Conservation (phyloP, 1,140 invertebrate species). For the Cydia fagiglandana region DNA sequence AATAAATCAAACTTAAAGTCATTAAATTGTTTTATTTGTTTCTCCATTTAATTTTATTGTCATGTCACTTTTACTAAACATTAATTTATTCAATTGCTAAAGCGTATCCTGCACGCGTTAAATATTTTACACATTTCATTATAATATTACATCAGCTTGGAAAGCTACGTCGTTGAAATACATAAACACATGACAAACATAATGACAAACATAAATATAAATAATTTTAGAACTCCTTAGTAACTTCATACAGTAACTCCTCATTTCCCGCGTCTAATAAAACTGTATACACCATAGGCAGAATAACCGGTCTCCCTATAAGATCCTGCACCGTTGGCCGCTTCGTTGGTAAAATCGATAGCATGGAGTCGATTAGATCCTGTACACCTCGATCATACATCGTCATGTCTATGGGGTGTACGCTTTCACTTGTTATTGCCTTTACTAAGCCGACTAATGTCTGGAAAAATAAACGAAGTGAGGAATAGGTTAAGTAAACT, state of each 20-base stretch:
- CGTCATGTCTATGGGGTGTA: slow-evolving; percentile 73
- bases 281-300: slow-evolving; percentile 67
- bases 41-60: slow-evolving; percentile 31
- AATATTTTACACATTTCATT: not conserved
- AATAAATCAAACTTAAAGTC: slow-evolving; percentile 28
- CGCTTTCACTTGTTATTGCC: slow-evolving; percentile 76
- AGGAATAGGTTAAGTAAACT: no score
- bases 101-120: not conserved
- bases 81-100: not conserved
- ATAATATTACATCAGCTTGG: not conserved
- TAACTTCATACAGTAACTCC: slow-evolving; percentile 56
- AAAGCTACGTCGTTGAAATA: not conserved
- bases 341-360: slow-evolving; percentile 76
- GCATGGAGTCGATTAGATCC: slow-evolving; percentile 76
- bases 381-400: slow-evolving; percentile 76
- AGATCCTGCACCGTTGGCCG: slow-evolving; percentile 71
- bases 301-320: slow-evolving; percentile 67
- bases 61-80: not conserved
- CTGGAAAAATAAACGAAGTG: slow-evolving; percentile 60
- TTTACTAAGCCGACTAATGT: slow-evolving; percentile 77
- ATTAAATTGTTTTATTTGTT: slow-evolving; percentile 25
- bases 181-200: no score
- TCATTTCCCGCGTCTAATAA: slow-evolving; percentile 69
- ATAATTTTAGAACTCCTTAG: slow-evolving; percentile 36
- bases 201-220: not conserved